Percentiles rank a stretch among this genome's conserved stretches.
phyloP scores from a whole-genome alignment of 2,797 vertebrate species.

The Liparis tanakae region DNA sequence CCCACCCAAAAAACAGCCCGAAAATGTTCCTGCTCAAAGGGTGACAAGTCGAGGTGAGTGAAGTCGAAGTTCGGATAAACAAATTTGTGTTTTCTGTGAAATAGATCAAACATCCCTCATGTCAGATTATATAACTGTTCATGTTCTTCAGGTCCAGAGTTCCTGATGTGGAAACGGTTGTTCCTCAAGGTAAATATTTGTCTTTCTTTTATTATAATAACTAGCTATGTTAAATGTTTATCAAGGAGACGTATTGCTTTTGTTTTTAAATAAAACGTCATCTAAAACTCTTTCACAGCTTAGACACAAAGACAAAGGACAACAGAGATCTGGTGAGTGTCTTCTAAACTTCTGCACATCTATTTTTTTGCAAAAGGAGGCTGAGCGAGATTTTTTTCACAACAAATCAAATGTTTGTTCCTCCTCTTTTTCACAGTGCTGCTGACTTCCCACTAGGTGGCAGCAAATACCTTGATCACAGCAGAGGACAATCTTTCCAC shows the following conservation, averaged over 20 bases:
- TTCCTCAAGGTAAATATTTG: constrained; percentile 78
- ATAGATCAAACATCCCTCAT: background rate
- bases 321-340: constrained; percentile 41
- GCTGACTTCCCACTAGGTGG: constrained; percentile 52
- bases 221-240: background rate
- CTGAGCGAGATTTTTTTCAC: background rate
- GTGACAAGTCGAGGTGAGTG: constrained; percentile 84
- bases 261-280: background rate
- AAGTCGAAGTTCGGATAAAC: background rate
- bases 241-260: background rate
- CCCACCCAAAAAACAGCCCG: constrained; percentile 79
- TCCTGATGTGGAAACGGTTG: constrained; percentile 80
- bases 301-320: background rate
- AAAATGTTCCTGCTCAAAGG: constrained; percentile 88
- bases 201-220: background rate
- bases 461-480: constrained; percentile 60
- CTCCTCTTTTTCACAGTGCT: constrained; percentile 31
- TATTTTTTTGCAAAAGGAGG: background rate
- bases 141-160: constrained; percentile 72
- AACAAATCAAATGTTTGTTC: background rate
- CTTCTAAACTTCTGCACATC: background rate
- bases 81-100: background rate
- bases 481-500: constrained; percentile 51
- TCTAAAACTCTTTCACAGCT: constrained; percentile 45
- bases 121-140: constrained; percentile 3